These are phyloP conservation scores for Tortricodes alternella DNA, from an alignment of 2,888 invertebrate genomes.

Conservation along the genomic window DNA sequence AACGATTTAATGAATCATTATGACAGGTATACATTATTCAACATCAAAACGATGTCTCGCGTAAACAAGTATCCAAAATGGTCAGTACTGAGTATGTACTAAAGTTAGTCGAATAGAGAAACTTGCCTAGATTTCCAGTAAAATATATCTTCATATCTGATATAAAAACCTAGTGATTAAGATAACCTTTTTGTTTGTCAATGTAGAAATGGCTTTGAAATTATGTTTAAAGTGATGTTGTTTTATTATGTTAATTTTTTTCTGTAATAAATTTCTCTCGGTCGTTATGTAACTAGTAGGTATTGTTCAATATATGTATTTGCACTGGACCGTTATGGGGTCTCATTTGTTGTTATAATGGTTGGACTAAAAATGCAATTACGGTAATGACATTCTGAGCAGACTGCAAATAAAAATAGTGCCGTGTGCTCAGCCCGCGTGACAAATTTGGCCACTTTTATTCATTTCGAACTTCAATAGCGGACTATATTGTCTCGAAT, in stretches of 20 bases:
- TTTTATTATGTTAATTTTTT: constrained; percentile 2
- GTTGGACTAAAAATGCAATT: constrained; percentile 36
- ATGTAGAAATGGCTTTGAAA: neutral
- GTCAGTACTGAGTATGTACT: constrained; percentile 30
- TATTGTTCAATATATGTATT: constrained; percentile 7
- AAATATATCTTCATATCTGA: neutral
- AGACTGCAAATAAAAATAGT: constrained; percentile 3
- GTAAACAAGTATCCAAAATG: constrained; percentile 11
- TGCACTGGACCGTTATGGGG: neutral
- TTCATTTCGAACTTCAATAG: constrained; percentile 9
- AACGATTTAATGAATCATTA: constrained; percentile 1
- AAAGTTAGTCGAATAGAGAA: constrained; percentile 16
- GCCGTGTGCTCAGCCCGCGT: constrained; percentile 38
- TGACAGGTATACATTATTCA: constrained; percentile 1
- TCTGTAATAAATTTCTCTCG: neutral
- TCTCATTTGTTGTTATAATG: constrained; percentile 8
- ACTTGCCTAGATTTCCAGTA: neutral
- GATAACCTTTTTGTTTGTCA: neutral
- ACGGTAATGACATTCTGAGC: constrained; percentile 30
- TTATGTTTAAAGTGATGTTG: constrained; percentile 1
- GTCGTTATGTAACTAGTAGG: too few relatives aligned
- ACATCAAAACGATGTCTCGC: neutral
- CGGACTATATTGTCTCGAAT: constrained; percentile 4
- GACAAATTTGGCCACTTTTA: constrained; percentile 38
- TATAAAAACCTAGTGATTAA: neutral